phyloP scores from a whole-genome alignment of 1,140 invertebrate genomes.

The Venustaconcha ellipsiformis region DNA sequence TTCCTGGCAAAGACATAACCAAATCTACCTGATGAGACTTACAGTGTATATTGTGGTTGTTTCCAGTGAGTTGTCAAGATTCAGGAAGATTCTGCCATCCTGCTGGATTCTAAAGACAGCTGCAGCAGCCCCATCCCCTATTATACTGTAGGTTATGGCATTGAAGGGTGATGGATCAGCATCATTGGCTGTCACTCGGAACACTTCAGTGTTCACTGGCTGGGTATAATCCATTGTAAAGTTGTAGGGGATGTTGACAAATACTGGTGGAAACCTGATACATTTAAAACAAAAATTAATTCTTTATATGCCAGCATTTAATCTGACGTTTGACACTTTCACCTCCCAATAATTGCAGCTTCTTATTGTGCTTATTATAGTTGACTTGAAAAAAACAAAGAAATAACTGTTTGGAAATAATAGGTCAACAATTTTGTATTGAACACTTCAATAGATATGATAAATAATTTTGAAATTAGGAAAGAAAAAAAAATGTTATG shows the following conservation, averaged over 20 bases:
- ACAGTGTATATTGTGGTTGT: slow-evolving; percentile 37
- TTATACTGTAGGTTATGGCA: slow-evolving; percentile 44
- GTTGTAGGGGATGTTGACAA: slow-evolving; percentile 58
- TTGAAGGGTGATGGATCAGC: slow-evolving; percentile 37
- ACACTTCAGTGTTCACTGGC: slow-evolving; percentile 30
- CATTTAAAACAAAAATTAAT: slow-evolving; percentile 84
- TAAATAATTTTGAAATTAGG: too few species aligned
- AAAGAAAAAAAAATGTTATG: too few species aligned
- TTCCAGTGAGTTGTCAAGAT: slow-evolving; percentile 20
- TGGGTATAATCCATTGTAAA: slow-evolving; percentile 41
- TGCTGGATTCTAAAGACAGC: slow-evolving; percentile 36
- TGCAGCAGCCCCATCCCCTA: slow-evolving; percentile 52
- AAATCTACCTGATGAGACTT: neutral
- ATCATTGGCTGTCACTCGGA: slow-evolving; percentile 36
- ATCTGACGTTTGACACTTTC: neutral
- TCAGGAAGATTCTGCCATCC: slow-evolving; percentile 27
- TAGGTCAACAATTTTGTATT: too few species aligned
- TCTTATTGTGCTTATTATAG: slow-evolving; percentile 23
- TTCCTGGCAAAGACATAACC: too few species aligned
- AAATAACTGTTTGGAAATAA: too few species aligned
- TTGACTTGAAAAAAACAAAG: neutral
- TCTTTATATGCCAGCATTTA: slow-evolving; percentile 73
- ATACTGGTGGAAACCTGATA: slow-evolving; percentile 67
- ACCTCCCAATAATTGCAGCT: too few species aligned
- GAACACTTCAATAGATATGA: too few species aligned